Conservation (phyloP, 2,888 invertebrate genomes). For the Plagodis dolabraria region DNA sequence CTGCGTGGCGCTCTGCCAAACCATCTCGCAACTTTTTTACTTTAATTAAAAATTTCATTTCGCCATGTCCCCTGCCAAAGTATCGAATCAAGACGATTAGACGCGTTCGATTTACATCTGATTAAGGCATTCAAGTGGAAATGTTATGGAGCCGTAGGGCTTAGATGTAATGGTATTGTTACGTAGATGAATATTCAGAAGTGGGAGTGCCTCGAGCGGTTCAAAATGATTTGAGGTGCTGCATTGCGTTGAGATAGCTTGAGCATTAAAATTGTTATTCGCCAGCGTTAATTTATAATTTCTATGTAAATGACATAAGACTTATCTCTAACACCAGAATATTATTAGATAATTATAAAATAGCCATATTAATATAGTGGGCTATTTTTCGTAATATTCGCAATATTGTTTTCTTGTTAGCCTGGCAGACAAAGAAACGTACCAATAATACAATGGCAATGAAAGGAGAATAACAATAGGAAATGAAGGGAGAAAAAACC, state of each 20-base stretch:
- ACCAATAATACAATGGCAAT: no score
- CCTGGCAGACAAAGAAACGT: no score
- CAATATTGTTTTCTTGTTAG: no score
- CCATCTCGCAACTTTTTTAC: constrained; percentile 31
- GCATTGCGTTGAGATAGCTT: constrained; percentile 9
- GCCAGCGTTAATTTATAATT: background rate
- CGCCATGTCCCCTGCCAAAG: constrained; percentile 19
- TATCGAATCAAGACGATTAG: constrained; percentile 26
- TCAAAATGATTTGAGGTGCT: constrained; percentile 11
- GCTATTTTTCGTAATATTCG: no score
- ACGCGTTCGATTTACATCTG: constrained; percentile 32
- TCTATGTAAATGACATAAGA: no score
- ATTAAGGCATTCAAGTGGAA: constrained; percentile 30
- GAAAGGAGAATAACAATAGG: no score
- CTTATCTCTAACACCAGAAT: no score
- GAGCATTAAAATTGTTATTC: background rate
- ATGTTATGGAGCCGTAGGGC: constrained; percentile 27
- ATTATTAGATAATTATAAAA: no score
- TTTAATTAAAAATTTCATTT: constrained; percentile 36
- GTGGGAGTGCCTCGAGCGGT: constrained; percentile 13
- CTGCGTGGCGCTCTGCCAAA: constrained; percentile 29
- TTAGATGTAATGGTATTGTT: constrained; percentile 28
- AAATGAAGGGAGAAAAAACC: no score
- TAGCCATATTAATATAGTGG: no score
- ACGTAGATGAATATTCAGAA: constrained; percentile 25